Evolutionary conservation across 2,797 vertebrate species (phyloP), one percentile per base, ranked within the genome.

Genomic region (Sebastes hopkinsi): DNA sequence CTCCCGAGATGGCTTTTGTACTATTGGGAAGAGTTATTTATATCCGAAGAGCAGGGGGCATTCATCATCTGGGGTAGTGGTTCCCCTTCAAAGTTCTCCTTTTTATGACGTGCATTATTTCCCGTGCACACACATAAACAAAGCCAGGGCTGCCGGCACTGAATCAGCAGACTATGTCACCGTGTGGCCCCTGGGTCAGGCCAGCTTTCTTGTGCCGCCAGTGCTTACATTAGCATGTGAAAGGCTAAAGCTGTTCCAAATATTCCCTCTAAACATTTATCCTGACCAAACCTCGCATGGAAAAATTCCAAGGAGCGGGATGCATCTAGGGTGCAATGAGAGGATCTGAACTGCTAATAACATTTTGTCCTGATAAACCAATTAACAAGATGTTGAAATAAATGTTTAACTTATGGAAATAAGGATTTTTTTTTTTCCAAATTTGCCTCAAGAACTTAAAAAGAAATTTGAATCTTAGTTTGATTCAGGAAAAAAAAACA

Each of bases 91-190:
- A 95, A 95, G 94, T 93, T 93, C 91, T 91, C 90, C 88, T 87
- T 93, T 94, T 94, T 95, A 95, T 95, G 95, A 96, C 91, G 94
- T 96, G 96, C 95, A 95, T 95, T 97, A 97, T 96, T 97, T 96
- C 96, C 96, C 89, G 87, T 95, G 91, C 93, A 87, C 94, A 93
- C 91, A 94, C 94, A 95, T 97, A 97, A 96, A 97, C 95, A 96
- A 94, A 96, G 88, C 89, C 90, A 69, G 87, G 71, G 83, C 91
- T 92, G 90, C 88, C 92, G 91, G 93, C 87, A 94, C 95, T 96
- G 95, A 96, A 97, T 96, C 96, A 97, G 95, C 94, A 92, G 94
- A 95, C 90, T 93, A 95, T 97, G 96, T 96, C 96, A 96, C 92
- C 88, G 90, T 88, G 92, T 91, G 95, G 93, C 94, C 95, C 92